These are phyloP conservation scores for Pangasianodon gigas DNA, from an alignment of 2,113 vertebrate species.

Conservation along the genomic window DNA sequence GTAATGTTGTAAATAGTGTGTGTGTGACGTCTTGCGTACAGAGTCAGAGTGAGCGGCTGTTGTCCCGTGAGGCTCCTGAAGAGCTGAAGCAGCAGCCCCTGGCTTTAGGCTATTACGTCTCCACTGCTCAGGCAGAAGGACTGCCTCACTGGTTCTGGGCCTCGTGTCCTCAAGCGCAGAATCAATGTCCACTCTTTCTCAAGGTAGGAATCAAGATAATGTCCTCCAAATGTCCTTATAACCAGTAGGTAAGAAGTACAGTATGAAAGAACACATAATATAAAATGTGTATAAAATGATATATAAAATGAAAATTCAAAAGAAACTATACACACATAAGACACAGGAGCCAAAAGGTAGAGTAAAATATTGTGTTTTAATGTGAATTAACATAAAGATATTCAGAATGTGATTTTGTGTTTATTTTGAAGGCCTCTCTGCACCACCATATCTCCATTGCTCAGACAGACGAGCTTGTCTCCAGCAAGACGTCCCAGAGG, in stretches of 20 bases:
- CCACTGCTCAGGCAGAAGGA: slow-evolving; percentile 91
- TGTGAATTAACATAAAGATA: background rate
- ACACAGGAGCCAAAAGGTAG: background rate
- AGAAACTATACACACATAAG: background rate
- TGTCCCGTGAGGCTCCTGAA: slow-evolving; percentile 92
- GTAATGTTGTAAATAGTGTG: slow-evolving; percentile 7
- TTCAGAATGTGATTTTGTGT: background rate
- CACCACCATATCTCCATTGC: slow-evolving; percentile 96
- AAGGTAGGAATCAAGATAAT: slow-evolving; percentile 76
- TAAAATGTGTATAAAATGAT: background rate
- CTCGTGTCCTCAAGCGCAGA: slow-evolving; percentile 94
- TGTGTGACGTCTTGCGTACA: slow-evolving; percentile 57
- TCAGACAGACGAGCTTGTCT: slow-evolving; percentile 88
- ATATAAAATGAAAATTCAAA: background rate
- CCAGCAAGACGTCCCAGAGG: slow-evolving; percentile 87
- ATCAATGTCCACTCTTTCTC: slow-evolving; percentile 95
- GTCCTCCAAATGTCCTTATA: background rate
- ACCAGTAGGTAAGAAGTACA: background rate
- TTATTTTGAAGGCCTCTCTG: slow-evolving; percentile 82
- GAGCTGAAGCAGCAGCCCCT: slow-evolving; percentile 97
- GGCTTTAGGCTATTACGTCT: slow-evolving; percentile 96
- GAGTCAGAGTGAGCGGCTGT: slow-evolving; percentile 91
- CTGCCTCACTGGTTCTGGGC: slow-evolving; percentile 99
- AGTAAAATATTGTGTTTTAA: background rate
- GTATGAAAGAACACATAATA: background rate